Evolutionary conservation across 2,888 invertebrate species (phyloP).

Genomic region (Brenthis hecate): DNA sequence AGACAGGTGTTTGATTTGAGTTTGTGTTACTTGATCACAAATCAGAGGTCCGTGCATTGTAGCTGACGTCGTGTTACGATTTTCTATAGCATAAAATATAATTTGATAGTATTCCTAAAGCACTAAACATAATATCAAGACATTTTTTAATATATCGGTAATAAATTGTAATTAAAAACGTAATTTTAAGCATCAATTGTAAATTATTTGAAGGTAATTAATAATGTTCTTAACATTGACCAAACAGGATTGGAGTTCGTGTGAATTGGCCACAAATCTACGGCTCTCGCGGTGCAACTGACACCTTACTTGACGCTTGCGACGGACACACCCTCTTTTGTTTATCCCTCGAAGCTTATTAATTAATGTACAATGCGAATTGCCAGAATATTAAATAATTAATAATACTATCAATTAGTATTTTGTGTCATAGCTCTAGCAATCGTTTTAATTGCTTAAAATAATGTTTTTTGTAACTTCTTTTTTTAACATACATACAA

Average conservation of each 20-base stretch:
- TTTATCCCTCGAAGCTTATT: constrained; percentile 65
- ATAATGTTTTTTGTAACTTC: too few relatives aligned
- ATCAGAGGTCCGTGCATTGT: neutral
- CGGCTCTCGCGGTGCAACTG: constrained; percentile 62
- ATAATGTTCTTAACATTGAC: constrained; percentile 42
- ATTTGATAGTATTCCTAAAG: too few relatives aligned
- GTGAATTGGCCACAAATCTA: constrained; percentile 76
- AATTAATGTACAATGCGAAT: constrained; percentile 41
- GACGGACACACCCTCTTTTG: constrained; percentile 68
- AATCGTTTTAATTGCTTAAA: too few relatives aligned
- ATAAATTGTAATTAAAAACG: too few relatives aligned
- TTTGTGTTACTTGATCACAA: constrained; percentile 5
- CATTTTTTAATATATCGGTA: too few relatives aligned
- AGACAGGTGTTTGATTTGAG: neutral
- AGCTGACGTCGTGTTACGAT: constrained; percentile 5
- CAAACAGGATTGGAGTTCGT: constrained; percentile 53
- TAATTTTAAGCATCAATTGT: constrained; percentile 6
- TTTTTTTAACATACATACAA: too few relatives aligned
- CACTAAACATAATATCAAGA: too few relatives aligned
- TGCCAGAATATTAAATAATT: constrained; percentile 6
- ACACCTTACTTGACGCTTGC: constrained; percentile 57
- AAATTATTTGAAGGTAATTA: constrained; percentile 32
- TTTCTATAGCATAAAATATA: too few relatives aligned
- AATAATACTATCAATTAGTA: neutral
- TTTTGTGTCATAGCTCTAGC: neutral